Evolutionary conservation across 2,888 invertebrate species (phyloP), one percentile per base, ranked within the genome.

Genomic region (Ramazzottius varieornatus): DNA sequence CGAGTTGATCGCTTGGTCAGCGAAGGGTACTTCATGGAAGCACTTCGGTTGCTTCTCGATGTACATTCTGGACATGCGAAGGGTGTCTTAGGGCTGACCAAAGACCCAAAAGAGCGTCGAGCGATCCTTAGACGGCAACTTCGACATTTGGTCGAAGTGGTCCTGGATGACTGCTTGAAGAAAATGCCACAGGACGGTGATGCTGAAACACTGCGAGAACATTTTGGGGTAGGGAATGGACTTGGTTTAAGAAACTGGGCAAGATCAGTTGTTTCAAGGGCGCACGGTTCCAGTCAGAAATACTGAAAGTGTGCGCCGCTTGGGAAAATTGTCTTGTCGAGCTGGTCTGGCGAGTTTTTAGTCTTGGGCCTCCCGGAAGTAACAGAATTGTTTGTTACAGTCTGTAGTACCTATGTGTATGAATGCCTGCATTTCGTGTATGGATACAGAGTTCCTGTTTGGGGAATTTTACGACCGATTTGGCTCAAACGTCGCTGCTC

Each of bases 381-480:
- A n/a, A n/a, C n/a, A n/a, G n/a, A n/a, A n/a, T n/a, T n/a, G n/a
- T n/a, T n/a, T n/a, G n/a, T n/a, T n/a, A 1, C 46, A 66, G 66
- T 2, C 24, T 2, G 67, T 67, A 2, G 16, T 67, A 33, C 66
- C 66, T 32, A 33, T 66, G 13, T 66, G 66, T 33, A 33, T 66
- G 24, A 65, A 66, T 8, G 32, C 66, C 20, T 54, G 54, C 54
- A 29, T 29, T 29, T 13, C 54, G 29, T 16, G 16, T 54, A 24
- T 8, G 24, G 54, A 54, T 29, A 76, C 75, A 65, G 76, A 78
- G 64, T 70, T 77, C 29, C 69, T 78, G 63, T 77, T 78, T 70
- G 75, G 73, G 1, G 71, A 73, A 33, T 72, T 78, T 64, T 78
- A 75, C 69, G 77, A 78, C 33, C 70, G 73, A 32, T 77, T 77